A percentile compares a stretch with the other conserved stretches of the same genome.
These are phyloP conservation scores for Drosophila affinis DNA, from an alignment of 2,888 invertebrate species.

Conservation along the genomic window DNA sequence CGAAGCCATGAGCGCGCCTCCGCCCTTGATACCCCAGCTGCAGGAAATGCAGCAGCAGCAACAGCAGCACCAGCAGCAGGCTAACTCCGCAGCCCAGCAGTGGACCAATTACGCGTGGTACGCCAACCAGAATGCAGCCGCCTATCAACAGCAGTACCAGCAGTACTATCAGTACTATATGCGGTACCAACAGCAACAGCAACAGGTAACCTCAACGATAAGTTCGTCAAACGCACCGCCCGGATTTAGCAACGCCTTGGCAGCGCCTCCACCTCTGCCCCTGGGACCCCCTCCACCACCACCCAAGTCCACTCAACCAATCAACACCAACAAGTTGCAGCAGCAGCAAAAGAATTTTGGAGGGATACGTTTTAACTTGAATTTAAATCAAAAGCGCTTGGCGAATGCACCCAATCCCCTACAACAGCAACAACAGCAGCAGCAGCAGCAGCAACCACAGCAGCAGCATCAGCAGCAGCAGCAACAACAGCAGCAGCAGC, in stretches of 20 bases:
- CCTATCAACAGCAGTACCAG: conserved; percentile 78
- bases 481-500: conserved; percentile 47
- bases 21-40: conserved; percentile 79
- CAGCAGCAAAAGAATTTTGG: conserved; percentile 83
- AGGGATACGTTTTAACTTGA: conserved; percentile 85
- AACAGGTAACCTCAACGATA: conserved; percentile 73
- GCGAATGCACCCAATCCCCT: conserved; percentile 81
- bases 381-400: conserved; percentile 83
- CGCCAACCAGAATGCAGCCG: conserved; percentile 64
- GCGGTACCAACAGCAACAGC: conserved; percentile 74
- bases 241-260: conserved; percentile 84
- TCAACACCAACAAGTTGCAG: conserved; percentile 33
- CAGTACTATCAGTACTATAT: conserved; percentile 82
- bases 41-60: conserved; percentile 82
- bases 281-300: conserved; percentile 79
- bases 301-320: conserved; percentile 41
- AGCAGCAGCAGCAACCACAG: conserved; percentile 42
- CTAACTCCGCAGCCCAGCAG: conserved; percentile 58
- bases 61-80: conserved; percentile 61
- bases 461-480: conserved; percentile 33
- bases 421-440: conserved; percentile 62
- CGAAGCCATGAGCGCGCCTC: conserved; percentile 77
- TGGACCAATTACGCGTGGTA: conserved; percentile 76
- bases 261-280: conserved; percentile 86
- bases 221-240: conserved; percentile 84